phyloP scores from a whole-genome alignment of 1,140 invertebrate genomes.

The Drosophila pandora region DNA sequence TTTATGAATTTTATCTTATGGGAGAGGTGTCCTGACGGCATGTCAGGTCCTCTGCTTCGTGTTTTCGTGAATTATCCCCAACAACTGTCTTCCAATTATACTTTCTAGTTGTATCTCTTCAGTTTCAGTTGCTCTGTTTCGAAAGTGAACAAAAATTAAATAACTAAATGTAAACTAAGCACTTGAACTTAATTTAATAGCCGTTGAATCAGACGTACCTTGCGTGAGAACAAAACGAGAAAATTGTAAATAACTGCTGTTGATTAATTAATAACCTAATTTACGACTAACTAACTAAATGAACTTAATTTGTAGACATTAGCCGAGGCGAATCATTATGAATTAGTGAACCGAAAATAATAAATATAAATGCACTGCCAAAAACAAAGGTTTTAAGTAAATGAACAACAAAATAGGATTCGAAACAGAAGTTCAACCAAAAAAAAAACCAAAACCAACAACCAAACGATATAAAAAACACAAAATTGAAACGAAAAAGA shows the following conservation, averaged over 20 bases:
- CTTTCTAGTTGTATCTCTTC: slow-evolving; percentile 54
- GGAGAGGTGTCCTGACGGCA: not conserved
- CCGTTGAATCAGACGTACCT: slow-evolving; percentile 77
- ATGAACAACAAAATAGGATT: slow-evolving; percentile 61
- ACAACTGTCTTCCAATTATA: slow-evolving; percentile 82
- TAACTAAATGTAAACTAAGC: slow-evolving; percentile 43
- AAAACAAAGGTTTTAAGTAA: slow-evolving; percentile 81
- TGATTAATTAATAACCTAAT: slow-evolving; percentile 76
- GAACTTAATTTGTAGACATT: slow-evolving; percentile 68
- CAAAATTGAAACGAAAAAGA: slow-evolving; percentile 40
- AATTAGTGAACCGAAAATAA: slow-evolving; percentile 71
- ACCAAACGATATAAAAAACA: slow-evolving; percentile 32
- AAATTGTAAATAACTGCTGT: slow-evolving; percentile 76
- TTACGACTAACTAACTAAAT: slow-evolving; percentile 55
- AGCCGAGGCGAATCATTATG: slow-evolving; percentile 62
- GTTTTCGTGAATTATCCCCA: slow-evolving; percentile 59
- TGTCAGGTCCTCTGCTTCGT: slow-evolving; percentile 1
- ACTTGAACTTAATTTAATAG: slow-evolving; percentile 44
- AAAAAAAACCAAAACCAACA: slow-evolving; percentile 16
- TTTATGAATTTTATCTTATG: slow-evolving; percentile 7
- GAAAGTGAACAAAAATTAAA: slow-evolving; percentile 12
- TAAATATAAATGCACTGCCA: slow-evolving; percentile 83
- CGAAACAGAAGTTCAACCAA: slow-evolving; percentile 18
- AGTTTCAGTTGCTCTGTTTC: slow-evolving; percentile 57
- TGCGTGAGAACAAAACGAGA: slow-evolving; percentile 67